Evolutionary conservation across 2,113 vertebrate species (phyloP).

Genomic region (Phylloscopus trochilus): DNA sequence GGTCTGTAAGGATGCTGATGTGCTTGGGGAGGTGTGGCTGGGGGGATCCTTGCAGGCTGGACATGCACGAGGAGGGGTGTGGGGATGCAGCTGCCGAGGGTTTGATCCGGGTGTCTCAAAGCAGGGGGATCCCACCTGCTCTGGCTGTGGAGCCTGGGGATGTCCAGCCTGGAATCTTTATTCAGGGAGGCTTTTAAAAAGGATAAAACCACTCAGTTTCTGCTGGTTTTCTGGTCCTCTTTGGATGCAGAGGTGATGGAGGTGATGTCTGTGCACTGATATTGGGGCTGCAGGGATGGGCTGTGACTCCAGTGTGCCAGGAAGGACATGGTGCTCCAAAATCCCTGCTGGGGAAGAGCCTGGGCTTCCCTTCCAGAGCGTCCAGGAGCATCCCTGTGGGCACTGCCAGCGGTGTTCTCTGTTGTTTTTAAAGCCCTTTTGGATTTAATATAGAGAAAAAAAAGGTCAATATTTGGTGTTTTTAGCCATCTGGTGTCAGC

Average conservation of each 20-base stretch:
- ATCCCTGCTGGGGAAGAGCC: background rate
- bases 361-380: accelerated
- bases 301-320: background rate
- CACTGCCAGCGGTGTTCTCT: accelerated
- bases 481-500: background rate
- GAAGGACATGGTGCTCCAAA: background rate
- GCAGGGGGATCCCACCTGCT: background rate
- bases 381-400: background rate
- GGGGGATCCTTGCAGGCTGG: background rate
- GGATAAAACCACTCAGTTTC: background rate
- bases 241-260: background rate
- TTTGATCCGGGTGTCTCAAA: background rate
- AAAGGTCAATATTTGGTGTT: background rate
- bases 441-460: background rate
- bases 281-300: background rate
- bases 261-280: background rate
- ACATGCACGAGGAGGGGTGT: accelerated
- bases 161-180: background rate
- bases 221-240: background rate
- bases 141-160: background rate
- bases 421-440: background rate
- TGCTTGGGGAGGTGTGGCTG: background rate
- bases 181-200: background rate
- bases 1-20: background rate
- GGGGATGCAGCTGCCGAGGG: accelerated